phyloP scores from a whole-genome alignment of 1,140 invertebrate genomes.

The Drosophila parabipectinata region DNA sequence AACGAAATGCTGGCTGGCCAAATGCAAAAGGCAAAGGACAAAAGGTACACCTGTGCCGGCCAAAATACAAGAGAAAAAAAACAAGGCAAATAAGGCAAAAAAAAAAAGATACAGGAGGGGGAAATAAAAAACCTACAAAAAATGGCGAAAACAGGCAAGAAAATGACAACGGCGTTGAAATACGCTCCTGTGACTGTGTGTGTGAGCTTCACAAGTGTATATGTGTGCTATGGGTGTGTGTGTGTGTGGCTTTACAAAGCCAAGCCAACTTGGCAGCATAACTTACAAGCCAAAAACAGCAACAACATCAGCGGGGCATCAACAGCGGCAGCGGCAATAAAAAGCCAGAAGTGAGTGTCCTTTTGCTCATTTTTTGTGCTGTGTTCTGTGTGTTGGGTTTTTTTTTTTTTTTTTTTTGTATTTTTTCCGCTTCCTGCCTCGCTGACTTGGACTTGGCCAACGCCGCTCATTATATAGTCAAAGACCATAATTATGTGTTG shows the following conservation, averaged over 20 bases:
- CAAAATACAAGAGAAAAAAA: slow-evolving; percentile 49
- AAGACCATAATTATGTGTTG: slow-evolving; percentile 83
- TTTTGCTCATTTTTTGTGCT: slow-evolving; percentile 66
- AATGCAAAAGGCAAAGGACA: slow-evolving; percentile 62
- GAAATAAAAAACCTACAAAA: slow-evolving; percentile 45
- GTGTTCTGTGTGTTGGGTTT: slow-evolving; percentile 12
- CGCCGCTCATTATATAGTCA: slow-evolving; percentile 80
- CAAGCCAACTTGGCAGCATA: slow-evolving; percentile 66
- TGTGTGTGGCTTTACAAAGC: slow-evolving; percentile 56
- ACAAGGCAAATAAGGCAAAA: slow-evolving; percentile 55
- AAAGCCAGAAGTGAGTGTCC: slow-evolving; percentile 79
- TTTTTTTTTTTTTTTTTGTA: slow-evolving; percentile 34
- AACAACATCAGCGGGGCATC: slow-evolving; percentile 19
- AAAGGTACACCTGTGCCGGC: slow-evolving; percentile 74
- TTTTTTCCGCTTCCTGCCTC: slow-evolving; percentile 63
- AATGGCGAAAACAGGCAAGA: slow-evolving; percentile 75
- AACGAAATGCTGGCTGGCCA: slow-evolving; percentile 73
- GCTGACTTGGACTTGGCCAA: slow-evolving; percentile 62
- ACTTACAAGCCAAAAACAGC: slow-evolving; percentile 65
- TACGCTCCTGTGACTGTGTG: slow-evolving; percentile 51
- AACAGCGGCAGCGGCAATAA: slow-evolving; percentile 68
- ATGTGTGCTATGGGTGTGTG: slow-evolving; percentile 39
- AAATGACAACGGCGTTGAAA: slow-evolving; percentile 75
- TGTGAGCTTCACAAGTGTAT: slow-evolving; percentile 16
- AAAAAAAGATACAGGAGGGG: slow-evolving; percentile 27